Evolutionary conservation across 2,113 vertebrate species (phyloP).

Genomic region (Rousettus leschenaultii): DNA sequence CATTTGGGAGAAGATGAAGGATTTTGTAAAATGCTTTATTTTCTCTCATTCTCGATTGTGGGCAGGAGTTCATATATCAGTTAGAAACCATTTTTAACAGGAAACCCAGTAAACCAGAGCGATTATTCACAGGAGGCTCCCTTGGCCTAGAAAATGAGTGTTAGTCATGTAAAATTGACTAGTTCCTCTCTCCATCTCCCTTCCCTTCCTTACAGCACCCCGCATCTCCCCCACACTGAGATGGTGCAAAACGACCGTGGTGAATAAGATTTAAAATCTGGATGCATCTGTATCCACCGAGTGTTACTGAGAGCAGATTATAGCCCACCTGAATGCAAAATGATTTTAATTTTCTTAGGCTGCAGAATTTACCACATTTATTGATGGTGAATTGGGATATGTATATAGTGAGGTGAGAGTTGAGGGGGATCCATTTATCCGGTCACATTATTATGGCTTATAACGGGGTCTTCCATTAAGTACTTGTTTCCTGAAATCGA

Average conservation of each 20-base stretch:
- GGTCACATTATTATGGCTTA: background rate
- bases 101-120: background rate
- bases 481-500: background rate
- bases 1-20: background rate
- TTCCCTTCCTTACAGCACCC: background rate
- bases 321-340: background rate
- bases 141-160: background rate
- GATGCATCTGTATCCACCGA: background rate
- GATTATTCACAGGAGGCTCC: background rate
- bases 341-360: background rate
- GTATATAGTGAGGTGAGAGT: fast-evolving
- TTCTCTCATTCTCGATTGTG: background rate
- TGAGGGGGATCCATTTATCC: background rate
- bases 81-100: constrained; percentile 16
- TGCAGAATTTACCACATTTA: background rate
- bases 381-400: background rate
- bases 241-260: background rate
- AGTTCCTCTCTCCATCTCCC: background rate
- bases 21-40: background rate
- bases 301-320: background rate
- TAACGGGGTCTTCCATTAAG: background rate
- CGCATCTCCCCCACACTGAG: background rate
- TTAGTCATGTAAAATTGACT: background rate
- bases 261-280: background rate
- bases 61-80: background rate